These are phyloP conservation scores for Papilio helenus DNA, from an alignment of 1,140 invertebrate genomes.

Conservation along the genomic window DNA sequence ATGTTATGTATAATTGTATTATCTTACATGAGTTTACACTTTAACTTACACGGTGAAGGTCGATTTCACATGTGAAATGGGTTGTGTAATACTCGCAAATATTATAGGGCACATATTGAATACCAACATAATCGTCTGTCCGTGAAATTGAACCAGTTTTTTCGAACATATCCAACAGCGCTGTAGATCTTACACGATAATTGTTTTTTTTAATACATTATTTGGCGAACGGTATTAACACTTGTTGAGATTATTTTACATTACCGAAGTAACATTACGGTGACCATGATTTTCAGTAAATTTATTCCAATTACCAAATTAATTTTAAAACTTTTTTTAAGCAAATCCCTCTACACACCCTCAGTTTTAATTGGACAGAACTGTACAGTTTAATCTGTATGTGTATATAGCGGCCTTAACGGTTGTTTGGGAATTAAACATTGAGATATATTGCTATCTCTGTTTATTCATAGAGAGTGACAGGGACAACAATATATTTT, in stretches of 20 bases:
- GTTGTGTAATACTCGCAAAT: constrained; percentile 30
- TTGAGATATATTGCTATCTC: neutral
- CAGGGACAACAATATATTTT: too few relatives aligned
- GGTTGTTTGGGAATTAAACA: neutral
- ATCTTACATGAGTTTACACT: neutral
- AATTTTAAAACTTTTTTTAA: too few relatives aligned
- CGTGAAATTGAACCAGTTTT: constrained; percentile 28
- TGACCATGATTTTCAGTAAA: neutral
- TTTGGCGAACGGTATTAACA: neutral
- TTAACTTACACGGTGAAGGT: neutral
- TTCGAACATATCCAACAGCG: neutral
- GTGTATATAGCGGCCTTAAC: too few relatives aligned
- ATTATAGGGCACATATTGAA: constrained; percentile 28
- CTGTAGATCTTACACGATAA: neutral
- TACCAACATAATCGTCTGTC: neutral
- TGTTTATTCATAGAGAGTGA: too few relatives aligned
- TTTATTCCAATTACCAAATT: neutral
- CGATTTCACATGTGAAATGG: constrained; percentile 21
- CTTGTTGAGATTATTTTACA: neutral
- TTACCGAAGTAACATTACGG: neutral
- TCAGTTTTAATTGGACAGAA: too few relatives aligned
- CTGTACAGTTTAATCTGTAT: too few relatives aligned
- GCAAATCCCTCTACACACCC: too few relatives aligned
- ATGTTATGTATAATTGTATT: neutral
- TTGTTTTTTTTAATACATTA: neutral